phyloP scores from a whole-genome alignment of 1,140 invertebrate genomes.

The Pollicipes pollicipes region DNA sequence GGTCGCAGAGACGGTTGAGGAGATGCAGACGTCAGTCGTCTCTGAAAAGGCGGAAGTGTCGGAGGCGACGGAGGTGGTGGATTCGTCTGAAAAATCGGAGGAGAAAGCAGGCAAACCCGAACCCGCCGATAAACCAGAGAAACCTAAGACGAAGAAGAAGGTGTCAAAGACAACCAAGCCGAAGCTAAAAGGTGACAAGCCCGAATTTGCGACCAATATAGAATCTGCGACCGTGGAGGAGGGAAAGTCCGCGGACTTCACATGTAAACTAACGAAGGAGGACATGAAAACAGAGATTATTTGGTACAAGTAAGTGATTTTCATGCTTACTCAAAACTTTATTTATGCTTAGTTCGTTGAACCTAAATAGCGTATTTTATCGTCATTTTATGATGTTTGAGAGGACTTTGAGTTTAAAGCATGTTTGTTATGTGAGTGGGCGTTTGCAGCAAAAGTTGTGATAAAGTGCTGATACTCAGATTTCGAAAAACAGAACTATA shows the following conservation, averaged over 20 bases:
- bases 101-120: not conserved
- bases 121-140: not conserved
- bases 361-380: too few relatives aligned
- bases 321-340: too few relatives aligned
- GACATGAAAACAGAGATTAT: slow-evolving; percentile 21
- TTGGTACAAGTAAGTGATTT: slow-evolving; percentile 26
- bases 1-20: slow-evolving; percentile 13
- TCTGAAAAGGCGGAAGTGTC: slow-evolving; percentile 6
- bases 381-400: too few relatives aligned
- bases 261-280: slow-evolving; percentile 20
- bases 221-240: not conserved
- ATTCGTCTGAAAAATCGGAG: slow-evolving; percentile 11
- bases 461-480: too few relatives aligned
- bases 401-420: too few relatives aligned
- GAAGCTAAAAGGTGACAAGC: not conserved
- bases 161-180: not conserved
- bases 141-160: not conserved
- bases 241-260: not conserved
- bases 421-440: too few relatives aligned
- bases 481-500: too few relatives aligned
- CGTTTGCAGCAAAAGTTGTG: too few relatives aligned
- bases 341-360: too few relatives aligned
- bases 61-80: slow-evolving; percentile 15
- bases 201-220: not conserved
- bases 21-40: slow-evolving; percentile 8